phyloP scores from a whole-genome alignment of 1,140 invertebrate genomes.

The Sminthurinus signatus region DNA sequence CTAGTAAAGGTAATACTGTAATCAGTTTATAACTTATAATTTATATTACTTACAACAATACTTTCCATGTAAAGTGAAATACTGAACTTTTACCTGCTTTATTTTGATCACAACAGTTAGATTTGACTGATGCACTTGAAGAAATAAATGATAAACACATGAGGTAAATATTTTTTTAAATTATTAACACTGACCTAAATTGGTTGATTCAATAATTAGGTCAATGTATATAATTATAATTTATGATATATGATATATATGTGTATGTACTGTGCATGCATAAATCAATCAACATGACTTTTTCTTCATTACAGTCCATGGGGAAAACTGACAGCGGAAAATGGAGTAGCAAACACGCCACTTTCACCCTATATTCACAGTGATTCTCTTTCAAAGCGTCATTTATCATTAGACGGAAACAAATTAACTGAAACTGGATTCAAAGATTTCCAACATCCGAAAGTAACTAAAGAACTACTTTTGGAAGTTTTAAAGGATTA shows the following conservation, averaged over 20 bases:
- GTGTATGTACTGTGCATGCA: no score
- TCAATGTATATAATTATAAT: no score
- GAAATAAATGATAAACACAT: constrained; percentile 89
- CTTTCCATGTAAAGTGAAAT: no score
- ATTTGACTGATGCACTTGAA: constrained; percentile 68
- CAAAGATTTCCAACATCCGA: constrained; percentile 54
- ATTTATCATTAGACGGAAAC: constrained; percentile 64
- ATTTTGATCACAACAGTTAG: no score
- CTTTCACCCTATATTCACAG: constrained; percentile 76
- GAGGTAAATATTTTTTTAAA: no score
- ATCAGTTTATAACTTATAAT: no score
- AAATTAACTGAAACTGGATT: constrained; percentile 56
- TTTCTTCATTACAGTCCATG: no score
- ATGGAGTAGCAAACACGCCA: constrained; percentile 73
- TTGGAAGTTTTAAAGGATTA: constrained; percentile 62
- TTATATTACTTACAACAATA: no score
- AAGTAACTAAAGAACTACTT: constrained; percentile 55
- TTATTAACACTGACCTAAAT: no score
- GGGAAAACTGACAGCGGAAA: constrained; percentile 71
- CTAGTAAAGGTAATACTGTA: constrained; percentile 71
- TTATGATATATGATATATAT: no score
- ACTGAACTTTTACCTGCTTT: constrained; percentile 41
- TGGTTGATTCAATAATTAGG: no score
- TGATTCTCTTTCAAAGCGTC: constrained; percentile 70
- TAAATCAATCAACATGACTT: no score